phyloP scores from a whole-genome alignment of 92 coral and sea anemone species.

The Actinostola sp. region DNA sequence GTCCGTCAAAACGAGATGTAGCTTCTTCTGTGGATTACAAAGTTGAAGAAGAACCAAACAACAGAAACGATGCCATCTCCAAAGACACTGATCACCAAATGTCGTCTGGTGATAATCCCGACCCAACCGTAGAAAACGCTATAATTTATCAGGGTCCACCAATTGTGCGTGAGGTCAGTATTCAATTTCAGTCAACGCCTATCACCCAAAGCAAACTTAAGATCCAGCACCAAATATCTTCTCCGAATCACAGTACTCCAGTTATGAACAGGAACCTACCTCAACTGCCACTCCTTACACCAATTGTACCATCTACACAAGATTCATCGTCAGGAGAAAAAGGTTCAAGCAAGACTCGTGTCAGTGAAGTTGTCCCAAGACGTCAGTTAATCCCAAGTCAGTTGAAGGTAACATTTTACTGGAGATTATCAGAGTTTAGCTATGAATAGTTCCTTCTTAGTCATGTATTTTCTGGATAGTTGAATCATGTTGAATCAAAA shows the following conservation, averaged over 20 bases:
- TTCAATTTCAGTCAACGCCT: neutral
- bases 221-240: neutral
- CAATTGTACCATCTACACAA: constrained; percentile 4
- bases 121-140: too few relatives aligned
- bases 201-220: neutral
- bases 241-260: constrained; percentile 71
- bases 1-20: neutral
- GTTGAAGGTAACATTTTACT: constrained; percentile 58
- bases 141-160: neutral
- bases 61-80: neutral
- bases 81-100: too few relatives aligned
- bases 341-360: neutral
- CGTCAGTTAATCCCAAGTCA: constrained; percentile 79
- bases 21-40: neutral
- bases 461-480: too few relatives aligned
- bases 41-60: neutral
- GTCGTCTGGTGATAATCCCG: too few relatives aligned
- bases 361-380: constrained; percentile 30
- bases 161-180: constrained; percentile 3
- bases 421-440: neutral
- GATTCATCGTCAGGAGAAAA: constrained; percentile 4
- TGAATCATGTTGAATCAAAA: too few relatives aligned
- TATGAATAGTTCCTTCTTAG: neutral
- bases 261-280: constrained; percentile 10
- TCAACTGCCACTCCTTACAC: constrained; percentile 42